Conservation (phyloP, 2,797 vertebrate species). For the Moxostoma hubbsi region DNA sequence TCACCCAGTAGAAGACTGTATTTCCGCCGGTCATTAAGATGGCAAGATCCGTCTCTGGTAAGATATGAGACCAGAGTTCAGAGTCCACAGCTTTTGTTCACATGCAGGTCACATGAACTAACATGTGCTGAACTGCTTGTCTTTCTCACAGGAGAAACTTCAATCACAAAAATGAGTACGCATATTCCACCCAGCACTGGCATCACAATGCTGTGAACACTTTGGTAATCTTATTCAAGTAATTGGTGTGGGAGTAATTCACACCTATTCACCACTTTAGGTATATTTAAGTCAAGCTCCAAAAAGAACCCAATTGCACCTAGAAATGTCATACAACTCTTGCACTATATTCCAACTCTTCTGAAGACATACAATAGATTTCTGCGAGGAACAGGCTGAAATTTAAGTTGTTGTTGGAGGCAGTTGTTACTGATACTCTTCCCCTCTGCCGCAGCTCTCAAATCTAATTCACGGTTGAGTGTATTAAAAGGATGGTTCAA, state of each 20-base stretch:
- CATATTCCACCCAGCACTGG: conserved; percentile 89
- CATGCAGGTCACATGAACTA: background rate
- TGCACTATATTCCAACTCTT: too few species aligned
- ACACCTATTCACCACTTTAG: background rate
- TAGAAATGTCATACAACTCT: too few species aligned
- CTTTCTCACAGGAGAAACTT: conserved; percentile 87
- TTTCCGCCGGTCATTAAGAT: conserved; percentile 90
- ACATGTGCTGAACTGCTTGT: background rate
- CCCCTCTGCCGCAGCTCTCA: too few species aligned
- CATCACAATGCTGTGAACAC: conserved; percentile 87
- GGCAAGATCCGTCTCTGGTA: conserved; percentile 95
- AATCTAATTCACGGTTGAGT: too few species aligned
- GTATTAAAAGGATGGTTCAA: too few species aligned
- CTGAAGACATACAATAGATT: too few species aligned
- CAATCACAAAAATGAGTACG: conserved; percentile 85
- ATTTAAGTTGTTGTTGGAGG: too few species aligned
- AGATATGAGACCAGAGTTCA: conserved; percentile 44
- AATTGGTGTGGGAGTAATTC: background rate
- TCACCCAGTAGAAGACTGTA: conserved; percentile 91
- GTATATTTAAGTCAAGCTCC: background rate
- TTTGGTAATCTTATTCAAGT: conserved; percentile 74
- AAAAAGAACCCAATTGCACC: background rate
- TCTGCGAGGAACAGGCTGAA: too few species aligned
- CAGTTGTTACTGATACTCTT: too few species aligned
- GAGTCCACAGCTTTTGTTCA: background rate